These are phyloP conservation scores for Odocoileus hemionus DNA, from an alignment of 2,113 vertebrate genomes.

Conservation along the genomic window DNA sequence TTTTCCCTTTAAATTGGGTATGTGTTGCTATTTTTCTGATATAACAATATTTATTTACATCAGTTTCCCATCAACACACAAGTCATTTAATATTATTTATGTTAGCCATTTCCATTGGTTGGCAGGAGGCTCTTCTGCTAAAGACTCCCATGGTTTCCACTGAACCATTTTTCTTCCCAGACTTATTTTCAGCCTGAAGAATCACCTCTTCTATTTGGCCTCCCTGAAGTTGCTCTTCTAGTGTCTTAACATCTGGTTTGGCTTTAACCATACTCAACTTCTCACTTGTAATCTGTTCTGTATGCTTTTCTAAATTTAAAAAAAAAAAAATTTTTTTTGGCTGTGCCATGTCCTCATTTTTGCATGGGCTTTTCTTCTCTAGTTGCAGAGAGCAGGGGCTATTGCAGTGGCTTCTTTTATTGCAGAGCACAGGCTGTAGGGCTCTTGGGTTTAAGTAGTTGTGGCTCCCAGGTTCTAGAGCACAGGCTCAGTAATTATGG, in stretches of 20 bases:
- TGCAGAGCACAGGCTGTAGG: background rate
- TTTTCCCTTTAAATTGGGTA: background rate
- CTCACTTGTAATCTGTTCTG: background rate
- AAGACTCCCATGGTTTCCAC: conserved; percentile 96
- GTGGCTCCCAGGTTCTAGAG: background rate
- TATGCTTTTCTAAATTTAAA: background rate
- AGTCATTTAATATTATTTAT: conserved; percentile 69
- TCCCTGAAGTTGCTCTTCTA: background rate
- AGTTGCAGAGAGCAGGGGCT: background rate
- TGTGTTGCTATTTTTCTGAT: conserved; percentile 27
- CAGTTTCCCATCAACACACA: background rate
- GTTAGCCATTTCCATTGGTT: conserved; percentile 97
- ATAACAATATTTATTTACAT: conserved; percentile 63
- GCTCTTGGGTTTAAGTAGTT: background rate
- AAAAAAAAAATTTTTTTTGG: background rate
- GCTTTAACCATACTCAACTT: background rate
- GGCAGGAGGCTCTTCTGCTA: conserved; percentile 90
- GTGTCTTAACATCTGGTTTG: background rate
- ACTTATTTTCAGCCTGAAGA: conserved; percentile 88
- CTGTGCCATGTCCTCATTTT: background rate
- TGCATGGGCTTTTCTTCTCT: background rate
- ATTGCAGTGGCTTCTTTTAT: background rate
- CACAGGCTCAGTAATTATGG: background rate
- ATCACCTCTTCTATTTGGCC: background rate
- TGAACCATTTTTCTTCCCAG: conserved; percentile 92